These are phyloP conservation scores for Spodoptera frugiperda DNA, from an alignment of 1,140 invertebrate genomes.

Conservation along the genomic window DNA sequence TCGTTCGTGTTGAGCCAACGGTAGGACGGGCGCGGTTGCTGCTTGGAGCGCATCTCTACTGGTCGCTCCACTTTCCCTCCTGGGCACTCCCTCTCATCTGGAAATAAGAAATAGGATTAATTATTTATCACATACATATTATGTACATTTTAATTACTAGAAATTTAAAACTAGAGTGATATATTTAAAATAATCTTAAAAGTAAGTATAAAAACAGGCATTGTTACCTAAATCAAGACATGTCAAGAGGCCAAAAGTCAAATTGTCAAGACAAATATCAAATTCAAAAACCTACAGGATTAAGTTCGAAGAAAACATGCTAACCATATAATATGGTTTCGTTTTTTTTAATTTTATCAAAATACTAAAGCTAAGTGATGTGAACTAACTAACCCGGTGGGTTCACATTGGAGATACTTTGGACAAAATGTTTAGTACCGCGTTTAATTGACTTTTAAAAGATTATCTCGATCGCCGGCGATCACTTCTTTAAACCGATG, in stretches of 20 bases:
- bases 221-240: too few relatives aligned
- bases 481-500: conserved; percentile 61
- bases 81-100: conserved; percentile 71
- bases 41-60: conserved; percentile 86
- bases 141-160: too few relatives aligned
- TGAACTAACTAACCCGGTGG: conserved; percentile 22
- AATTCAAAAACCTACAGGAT: not conserved
- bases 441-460: conserved; percentile 49
- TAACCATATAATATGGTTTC: not conserved
- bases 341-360: conserved; percentile 33
- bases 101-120: conserved; percentile 33
- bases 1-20: conserved; percentile 86
- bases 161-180: too few relatives aligned
- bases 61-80: conserved; percentile 57
- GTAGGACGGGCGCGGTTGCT: conserved; percentile 86
- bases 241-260: too few relatives aligned
- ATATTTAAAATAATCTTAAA: too few relatives aligned
- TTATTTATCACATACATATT: not conserved
- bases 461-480: conserved; percentile 47
- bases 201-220: too few relatives aligned
- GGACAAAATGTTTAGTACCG: conserved; percentile 25
- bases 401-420: not conserved
- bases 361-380: conserved; percentile 1
- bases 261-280: not conserved
- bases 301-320: not conserved